Evolutionary conservation across 1,140 invertebrate species (phyloP).

Genomic region (Polypedilum pembai): DNA sequence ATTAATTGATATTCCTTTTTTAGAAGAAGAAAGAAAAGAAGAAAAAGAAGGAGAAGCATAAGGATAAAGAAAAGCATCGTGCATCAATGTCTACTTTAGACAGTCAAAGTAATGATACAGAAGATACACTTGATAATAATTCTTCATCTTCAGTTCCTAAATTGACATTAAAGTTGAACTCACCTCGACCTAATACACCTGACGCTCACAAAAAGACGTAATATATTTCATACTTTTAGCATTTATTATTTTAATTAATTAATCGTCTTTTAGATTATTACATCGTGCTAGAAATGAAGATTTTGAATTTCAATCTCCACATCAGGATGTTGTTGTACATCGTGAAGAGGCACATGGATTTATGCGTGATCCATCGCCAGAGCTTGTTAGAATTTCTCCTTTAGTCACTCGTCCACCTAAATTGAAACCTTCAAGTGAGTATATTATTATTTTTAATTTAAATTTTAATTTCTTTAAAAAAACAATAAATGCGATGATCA

Average conservation of each 20-base stretch:
- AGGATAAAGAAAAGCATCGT: slow-evolving; percentile 13
- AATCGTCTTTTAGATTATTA: neutral
- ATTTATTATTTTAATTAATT: neutral
- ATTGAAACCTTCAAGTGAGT: slow-evolving; percentile 44
- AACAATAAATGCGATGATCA: neutral
- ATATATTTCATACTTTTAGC: neutral
- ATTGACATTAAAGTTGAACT: slow-evolving; percentile 64
- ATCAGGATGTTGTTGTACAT: slow-evolving; percentile 29
- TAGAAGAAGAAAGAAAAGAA: slow-evolving; percentile 24
- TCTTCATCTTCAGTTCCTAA: slow-evolving; percentile 51
- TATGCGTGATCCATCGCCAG: slow-evolving; percentile 62
- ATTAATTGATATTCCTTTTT: neutral
- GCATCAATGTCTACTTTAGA: slow-evolving; percentile 31
- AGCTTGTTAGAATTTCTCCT: slow-evolving; percentile 71
- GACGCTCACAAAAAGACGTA: slow-evolving; percentile 44
- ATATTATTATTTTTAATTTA: slow-evolving; percentile 2
- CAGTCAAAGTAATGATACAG: slow-evolving; percentile 15
- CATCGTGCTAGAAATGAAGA: neutral
- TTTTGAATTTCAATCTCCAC: slow-evolving; percentile 30
- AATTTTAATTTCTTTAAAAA: slow-evolving; percentile 28
- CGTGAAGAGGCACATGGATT: slow-evolving; percentile 32
- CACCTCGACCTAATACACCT: slow-evolving; percentile 54
- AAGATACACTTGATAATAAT: slow-evolving; percentile 15
- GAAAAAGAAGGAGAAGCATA: slow-evolving; percentile 27
- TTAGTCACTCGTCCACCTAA: slow-evolving; percentile 71